Evolutionary conservation across 2,888 invertebrate genomes (phyloP), one percentile per base, ranked within the genome.

Genomic region (Homarus gammarus): DNA sequence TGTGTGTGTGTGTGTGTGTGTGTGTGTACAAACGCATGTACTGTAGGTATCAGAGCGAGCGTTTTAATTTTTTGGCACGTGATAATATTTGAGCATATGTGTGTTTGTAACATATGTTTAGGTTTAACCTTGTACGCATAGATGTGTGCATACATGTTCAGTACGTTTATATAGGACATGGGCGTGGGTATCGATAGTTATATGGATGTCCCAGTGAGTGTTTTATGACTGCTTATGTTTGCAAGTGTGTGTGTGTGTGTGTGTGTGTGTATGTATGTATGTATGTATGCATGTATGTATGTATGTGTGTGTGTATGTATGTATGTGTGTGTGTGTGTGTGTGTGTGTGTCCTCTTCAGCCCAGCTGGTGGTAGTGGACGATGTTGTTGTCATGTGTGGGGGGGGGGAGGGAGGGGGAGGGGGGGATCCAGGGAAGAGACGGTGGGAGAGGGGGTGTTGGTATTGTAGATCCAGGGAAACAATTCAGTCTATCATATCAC

Each of bases 1-100:
- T 79, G 61, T 79, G 79, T 79, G 61, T 79, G 64, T 79, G 79
- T 79, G 79, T 61, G 56, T 56, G 61, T 79, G 61, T 38, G 61
- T 61, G 61, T 79, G 51, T 61, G 61, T 61, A 36, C 36, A 61
- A 61, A 61, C 36, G 61, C 36, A 61, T 79, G 79, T 51, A 49
- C n/a, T 78, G 31, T 79, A 27, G 51, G 61, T 36, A 38, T 38
- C n/a, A n/a, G 75, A 18, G 75, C 44, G 75, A 44, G 51, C 51
- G 51, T 27, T 27, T 49, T 27, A 33, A 31, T 77, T 12, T 51
- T 27, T 51, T 15, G 49, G 75, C 31, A 33, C 15, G 77, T 77
- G 77, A 51, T 31, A 5, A 22, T 27, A 22, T 64, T n/a, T 27
- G 64, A 22, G 27, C 22, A 22, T 64, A 6, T 64, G n/a, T 64